Conservation (phyloP, 2,797 vertebrate species). For the Parauchenoglanis ngamensis region DNA sequence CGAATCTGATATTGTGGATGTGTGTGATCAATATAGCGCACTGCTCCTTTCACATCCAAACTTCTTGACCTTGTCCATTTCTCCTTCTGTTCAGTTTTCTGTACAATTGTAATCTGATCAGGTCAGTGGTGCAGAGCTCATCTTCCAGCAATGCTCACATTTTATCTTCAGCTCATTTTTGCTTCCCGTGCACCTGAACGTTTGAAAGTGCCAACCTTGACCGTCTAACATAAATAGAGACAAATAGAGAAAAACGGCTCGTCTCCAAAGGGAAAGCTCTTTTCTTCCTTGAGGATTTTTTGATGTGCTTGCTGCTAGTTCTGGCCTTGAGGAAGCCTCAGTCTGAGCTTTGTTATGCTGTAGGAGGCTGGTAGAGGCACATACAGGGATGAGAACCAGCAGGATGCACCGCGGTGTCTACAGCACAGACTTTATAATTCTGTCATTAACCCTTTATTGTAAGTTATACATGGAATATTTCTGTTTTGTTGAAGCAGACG, state of each 20-base stretch:
- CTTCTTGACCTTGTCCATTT: constrained; percentile 11
- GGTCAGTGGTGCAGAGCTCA: constrained; percentile 6
- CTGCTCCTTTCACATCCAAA: constrained; percentile 5
- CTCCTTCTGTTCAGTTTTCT: background rate
- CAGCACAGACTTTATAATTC: background rate
- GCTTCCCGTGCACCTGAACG: constrained; percentile 1
- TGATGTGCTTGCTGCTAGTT: constrained; percentile 21
- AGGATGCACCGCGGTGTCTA: background rate
- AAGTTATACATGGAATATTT: background rate
- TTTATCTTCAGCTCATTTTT: constrained; percentile 22
- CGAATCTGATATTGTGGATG: background rate
- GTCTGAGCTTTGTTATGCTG: constrained; percentile 14
- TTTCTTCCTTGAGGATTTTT: constrained; percentile 13
- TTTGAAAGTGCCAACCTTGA: constrained; percentile 40
- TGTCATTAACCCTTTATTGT: background rate
- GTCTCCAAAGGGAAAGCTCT: constrained; percentile 16
- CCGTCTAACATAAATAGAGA: constrained; percentile 28
- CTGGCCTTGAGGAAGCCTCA: constrained; percentile 40
- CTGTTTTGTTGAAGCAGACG: background rate
- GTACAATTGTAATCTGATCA: constrained; percentile 19
- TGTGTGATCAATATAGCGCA: background rate
- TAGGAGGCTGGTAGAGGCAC: constrained; percentile 2
- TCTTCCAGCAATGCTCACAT: constrained; percentile 1
- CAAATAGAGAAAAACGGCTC: constrained; percentile 32
- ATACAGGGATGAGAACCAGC: background rate